Evolutionary conservation across 2,113 vertebrate genomes (phyloP), one percentile per base, ranked within the genome.

Genomic region (Saccopteryx bilineata): DNA sequence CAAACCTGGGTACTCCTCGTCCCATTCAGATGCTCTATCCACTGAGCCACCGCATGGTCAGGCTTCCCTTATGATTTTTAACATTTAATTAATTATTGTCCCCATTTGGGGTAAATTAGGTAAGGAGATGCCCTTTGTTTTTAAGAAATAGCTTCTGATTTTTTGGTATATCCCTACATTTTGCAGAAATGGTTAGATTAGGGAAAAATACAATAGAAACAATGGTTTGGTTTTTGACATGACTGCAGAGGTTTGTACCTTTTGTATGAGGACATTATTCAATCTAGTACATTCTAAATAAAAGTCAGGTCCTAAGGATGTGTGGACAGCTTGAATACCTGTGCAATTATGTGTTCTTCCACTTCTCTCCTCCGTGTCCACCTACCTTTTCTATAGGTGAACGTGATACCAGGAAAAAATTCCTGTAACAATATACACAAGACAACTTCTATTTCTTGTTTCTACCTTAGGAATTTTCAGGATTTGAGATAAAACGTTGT

Each of bases 181-280:
- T 92, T 87, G 50, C 28, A 75, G 50, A 74, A 60, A 87, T 60
- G 72, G 72, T 50, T 71, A 66, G 93, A 60, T 83, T 78, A 33
- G 21, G 50, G 28, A 50, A 78, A 78, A 90, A 2, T 50, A 12
- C 33, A 63, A 6, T 58, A 31, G 61, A 83, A 92, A n/a, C 5
- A 31, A 50, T 17, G 56, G 48, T 26, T 68, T 76, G 9, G 48
- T 76, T 68, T 90, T 39, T 76, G 56, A 80, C 54, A 19, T 18
- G 76, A 23, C 1, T 46, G 19, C 12, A 31, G 48, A 84, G 0
- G 17, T 50, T 33, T 39, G 0, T 10, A 65, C 5, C n/a, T 58
- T 65, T 61, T 9, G 8, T 46, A 26, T n/a, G 39, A 60, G 68
- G 33, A 66, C 15, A 19, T 85, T 50, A 28, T 69, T 26, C 63